Evolutionary conservation across 2,888 invertebrate genomes (phyloP), one percentile per base, ranked within the genome.

Genomic region (Synanthedon formicaeformis): DNA sequence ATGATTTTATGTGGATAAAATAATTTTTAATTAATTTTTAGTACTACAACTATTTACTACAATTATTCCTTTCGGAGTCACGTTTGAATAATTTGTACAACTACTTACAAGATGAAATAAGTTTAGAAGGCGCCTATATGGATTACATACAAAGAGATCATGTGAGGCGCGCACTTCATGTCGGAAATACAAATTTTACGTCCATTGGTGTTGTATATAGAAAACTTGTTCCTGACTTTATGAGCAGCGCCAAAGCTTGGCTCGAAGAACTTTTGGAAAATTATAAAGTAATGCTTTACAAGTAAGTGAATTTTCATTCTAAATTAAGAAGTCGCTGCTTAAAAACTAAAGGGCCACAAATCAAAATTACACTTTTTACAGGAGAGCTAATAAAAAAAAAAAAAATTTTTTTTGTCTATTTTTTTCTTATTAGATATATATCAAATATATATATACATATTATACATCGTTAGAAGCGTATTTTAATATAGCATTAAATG

Each of bases 221-320:
- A 50, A 85, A 85, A 55, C 75, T 89, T 1, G 81, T 87, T 50
- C 83, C 82, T 0, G 89, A 89, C 63, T 89, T 89, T 58, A 89
- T 90, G 88, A 78, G 76, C 12, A 90, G 90, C 23, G 89, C 90
- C 2, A 91, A 90, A 64, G 73, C 75, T 56, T 88, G 88, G 88
- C 73, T 89, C 0, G 88, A 89, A 58, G 88, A 88, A 54, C 64
- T 90, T 3, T 61, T 90, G 12, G 88, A 90, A 56, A 82, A 88
- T 59, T 89, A 89, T 57, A 75, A 63, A 64, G 90, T 91, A 48
- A 79, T 91, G 85, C 76, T 91, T 51, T 91, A 91, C 73, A 91
- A 88, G 80, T 92, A 83, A 65, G 84, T 75, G 16, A 34, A 34
- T 10, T 34, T 48, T 11, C 12, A 34, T 34, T 10, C 48, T 52